Conservation (phyloP, 2,113 vertebrate species). For the Anguilla rostrata region DNA sequence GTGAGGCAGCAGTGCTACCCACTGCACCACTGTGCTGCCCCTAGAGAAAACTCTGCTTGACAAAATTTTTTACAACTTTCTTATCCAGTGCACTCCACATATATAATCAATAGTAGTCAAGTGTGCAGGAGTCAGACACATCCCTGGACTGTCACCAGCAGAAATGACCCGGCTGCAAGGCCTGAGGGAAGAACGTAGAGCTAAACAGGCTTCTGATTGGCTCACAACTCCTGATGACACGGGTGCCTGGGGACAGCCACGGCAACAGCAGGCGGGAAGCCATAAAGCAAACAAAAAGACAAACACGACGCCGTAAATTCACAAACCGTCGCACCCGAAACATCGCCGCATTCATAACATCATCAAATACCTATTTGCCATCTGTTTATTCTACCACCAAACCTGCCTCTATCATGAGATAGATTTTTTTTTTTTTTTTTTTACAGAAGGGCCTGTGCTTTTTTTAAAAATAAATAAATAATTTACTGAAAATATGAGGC, state of each 20-base stretch:
- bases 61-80: too few species aligned
- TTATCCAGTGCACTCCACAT: too few species aligned
- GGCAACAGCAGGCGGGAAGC: background rate
- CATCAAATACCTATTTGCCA: constrained; percentile 1
- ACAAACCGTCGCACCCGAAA: background rate
- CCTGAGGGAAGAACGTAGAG: background rate
- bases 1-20: too few species aligned
- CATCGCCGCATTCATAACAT: background rate
- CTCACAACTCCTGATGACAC: too few species aligned
- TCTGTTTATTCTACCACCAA: background rate
- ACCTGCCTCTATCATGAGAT: background rate
- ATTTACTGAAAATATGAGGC: background rate
- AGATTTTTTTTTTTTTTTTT: background rate
- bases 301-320: background rate
- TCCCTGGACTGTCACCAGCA: background rate
- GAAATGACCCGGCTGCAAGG: background rate
- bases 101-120: too few species aligned
- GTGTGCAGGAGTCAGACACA: too few species aligned
- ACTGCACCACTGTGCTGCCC: too few species aligned
- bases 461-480: background rate
- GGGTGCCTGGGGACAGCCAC: too few species aligned
- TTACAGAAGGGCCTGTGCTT: background rate
- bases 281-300: background rate
- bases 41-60: too few species aligned
- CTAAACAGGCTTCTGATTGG: background rate